phyloP scores from a whole-genome alignment of 2,113 vertebrate species.

The Pyrgilauda ruficollis region DNA sequence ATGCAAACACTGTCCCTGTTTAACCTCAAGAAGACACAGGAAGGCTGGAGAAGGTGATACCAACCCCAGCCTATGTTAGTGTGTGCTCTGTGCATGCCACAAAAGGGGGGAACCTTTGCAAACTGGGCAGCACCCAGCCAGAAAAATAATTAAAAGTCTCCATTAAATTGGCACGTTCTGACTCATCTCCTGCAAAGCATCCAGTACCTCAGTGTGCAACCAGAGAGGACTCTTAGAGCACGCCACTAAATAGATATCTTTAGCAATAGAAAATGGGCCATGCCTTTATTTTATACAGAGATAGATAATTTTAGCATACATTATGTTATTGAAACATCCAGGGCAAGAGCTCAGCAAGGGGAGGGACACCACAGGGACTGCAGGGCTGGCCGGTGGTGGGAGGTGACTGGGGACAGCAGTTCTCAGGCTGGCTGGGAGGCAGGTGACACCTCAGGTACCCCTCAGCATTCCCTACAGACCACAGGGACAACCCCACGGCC shows the following conservation, averaged over 20 bases:
- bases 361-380: neutral
- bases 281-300: neutral
- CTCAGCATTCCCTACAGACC: neutral
- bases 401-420: neutral
- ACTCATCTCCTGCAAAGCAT: neutral
- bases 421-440: neutral
- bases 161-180: neutral
- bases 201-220: neutral
- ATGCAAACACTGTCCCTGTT: conserved; percentile 34
- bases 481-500: rapidly evolving
- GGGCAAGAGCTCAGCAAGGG: neutral
- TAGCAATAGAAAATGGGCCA: neutral
- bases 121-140: neutral
- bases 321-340: neutral
- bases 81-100: neutral
- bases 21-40: neutral
- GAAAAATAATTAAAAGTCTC: neutral
- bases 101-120: neutral
- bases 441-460: rapidly evolving
- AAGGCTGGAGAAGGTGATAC: conserved; percentile 15
- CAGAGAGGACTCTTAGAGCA: neutral
- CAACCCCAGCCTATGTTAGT: neutral
- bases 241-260: neutral
- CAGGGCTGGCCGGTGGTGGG: neutral
- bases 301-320: neutral